Evolutionary conservation across 2,113 vertebrate species (phyloP).

Genomic region (Picathartes gymnocephalus): DNA sequence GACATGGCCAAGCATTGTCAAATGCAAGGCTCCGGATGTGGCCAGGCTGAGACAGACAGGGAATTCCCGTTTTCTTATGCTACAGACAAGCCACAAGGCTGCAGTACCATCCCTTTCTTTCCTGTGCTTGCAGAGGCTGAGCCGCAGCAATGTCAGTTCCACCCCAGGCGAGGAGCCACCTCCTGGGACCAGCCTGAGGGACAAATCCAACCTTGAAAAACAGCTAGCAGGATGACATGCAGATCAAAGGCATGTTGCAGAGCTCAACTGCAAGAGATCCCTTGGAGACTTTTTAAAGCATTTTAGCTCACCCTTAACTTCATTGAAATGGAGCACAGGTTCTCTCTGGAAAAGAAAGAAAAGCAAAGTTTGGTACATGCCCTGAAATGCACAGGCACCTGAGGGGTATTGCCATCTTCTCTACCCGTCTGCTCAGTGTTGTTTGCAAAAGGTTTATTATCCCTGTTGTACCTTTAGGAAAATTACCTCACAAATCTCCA

Average conservation of each 20-base stretch:
- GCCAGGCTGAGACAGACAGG: neutral
- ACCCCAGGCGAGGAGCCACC: accelerated
- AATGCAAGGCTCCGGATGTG: neutral
- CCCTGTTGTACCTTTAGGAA: neutral
- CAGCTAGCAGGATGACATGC: neutral
- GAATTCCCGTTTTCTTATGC: neutral
- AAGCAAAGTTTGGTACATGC: neutral
- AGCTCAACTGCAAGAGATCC: neutral
- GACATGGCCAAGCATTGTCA: accelerated
- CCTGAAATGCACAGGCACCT: neutral
- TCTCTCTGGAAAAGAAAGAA: neutral
- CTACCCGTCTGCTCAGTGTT: neutral
- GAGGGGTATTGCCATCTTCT: neutral
- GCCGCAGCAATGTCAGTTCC: neutral
- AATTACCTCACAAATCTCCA: neutral
- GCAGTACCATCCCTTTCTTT: neutral
- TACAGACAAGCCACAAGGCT: neutral
- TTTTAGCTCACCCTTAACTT: neutral
- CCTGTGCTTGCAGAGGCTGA: neutral
- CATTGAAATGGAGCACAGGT: neutral
- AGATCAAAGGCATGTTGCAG: neutral
- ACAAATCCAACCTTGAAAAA: neutral
- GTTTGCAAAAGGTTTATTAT: neutral
- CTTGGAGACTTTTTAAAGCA: neutral
- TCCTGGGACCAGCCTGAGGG: neutral